phyloP scores from a whole-genome alignment of 1,140 invertebrate species.

The Lineus longissimus region DNA sequence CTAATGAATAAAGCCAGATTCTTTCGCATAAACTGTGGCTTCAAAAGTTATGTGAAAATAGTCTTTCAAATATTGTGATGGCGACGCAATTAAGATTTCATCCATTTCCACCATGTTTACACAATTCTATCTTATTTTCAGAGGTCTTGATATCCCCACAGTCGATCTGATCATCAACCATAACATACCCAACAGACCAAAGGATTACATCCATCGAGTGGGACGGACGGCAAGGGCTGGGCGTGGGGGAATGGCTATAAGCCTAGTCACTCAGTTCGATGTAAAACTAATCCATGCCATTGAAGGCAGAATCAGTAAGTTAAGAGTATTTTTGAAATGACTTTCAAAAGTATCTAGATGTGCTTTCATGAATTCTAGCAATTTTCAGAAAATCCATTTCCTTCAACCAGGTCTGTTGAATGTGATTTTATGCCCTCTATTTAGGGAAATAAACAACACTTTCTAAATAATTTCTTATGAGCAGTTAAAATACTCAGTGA shows the following conservation, averaged over 20 bases:
- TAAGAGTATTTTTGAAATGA: not conserved
- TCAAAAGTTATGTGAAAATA: too few species aligned
- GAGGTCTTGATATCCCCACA: constrained; percentile 54
- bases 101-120: not conserved
- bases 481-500: too few species aligned
- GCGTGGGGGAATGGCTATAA: constrained; percentile 65
- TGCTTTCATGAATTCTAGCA: too few species aligned
- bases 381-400: too few species aligned
- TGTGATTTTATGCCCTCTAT: too few species aligned
- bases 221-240: constrained; percentile 54
- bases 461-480: too few species aligned
- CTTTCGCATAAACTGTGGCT: too few species aligned
- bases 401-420: too few species aligned
- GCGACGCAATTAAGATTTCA: not conserved
- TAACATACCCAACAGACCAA: constrained; percentile 52
- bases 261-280: constrained; percentile 87
- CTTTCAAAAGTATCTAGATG: not conserved
- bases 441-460: too few species aligned
- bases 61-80: too few species aligned
- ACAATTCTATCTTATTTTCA: constrained; percentile 17
- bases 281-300: constrained; percentile 81
- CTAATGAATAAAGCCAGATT: not conserved
- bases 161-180: constrained; percentile 56
- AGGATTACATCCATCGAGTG: constrained; percentile 54
- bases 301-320: constrained; percentile 72